These are phyloP conservation scores for Peucedramus taeniatus DNA, from an alignment of 2,113 vertebrate genomes.

Conservation along the genomic window DNA sequence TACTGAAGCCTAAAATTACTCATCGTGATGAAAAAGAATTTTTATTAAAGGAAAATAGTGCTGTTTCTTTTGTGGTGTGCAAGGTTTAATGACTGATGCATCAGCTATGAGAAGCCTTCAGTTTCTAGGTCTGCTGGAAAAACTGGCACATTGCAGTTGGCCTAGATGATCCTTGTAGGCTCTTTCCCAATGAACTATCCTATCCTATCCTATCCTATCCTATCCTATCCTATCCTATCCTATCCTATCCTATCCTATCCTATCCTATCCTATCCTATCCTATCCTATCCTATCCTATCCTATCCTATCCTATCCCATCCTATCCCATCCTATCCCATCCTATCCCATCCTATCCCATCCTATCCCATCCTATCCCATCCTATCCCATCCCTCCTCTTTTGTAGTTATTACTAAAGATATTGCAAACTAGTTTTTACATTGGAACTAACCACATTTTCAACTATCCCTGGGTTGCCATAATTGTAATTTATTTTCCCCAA, in stretches of 20 bases:
- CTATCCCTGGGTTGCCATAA: background rate
- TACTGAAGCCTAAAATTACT: background rate
- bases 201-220: background rate
- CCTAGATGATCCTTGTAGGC: background rate
- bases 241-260: too few species aligned
- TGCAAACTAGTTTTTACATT: background rate
- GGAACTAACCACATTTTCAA: background rate
- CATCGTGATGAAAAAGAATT: background rate
- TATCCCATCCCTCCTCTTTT: background rate
- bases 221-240: too few species aligned
- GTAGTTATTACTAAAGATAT: background rate
- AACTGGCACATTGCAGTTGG: background rate
- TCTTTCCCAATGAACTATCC: background rate
- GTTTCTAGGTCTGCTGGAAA: background rate
- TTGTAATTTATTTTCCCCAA: background rate
- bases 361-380: too few species aligned
- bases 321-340: fast-evolving
- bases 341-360: too few species aligned
- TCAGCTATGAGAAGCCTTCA: background rate
- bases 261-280: background rate
- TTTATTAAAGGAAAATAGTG: background rate
- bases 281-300: fast-evolving
- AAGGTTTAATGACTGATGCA: background rate
- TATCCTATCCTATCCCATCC: fast-evolving
- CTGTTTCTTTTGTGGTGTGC: background rate